These are phyloP conservation scores for Aphodius granarius DNA, from an alignment of 2,888 invertebrate genomes.

Conservation along the genomic window DNA sequence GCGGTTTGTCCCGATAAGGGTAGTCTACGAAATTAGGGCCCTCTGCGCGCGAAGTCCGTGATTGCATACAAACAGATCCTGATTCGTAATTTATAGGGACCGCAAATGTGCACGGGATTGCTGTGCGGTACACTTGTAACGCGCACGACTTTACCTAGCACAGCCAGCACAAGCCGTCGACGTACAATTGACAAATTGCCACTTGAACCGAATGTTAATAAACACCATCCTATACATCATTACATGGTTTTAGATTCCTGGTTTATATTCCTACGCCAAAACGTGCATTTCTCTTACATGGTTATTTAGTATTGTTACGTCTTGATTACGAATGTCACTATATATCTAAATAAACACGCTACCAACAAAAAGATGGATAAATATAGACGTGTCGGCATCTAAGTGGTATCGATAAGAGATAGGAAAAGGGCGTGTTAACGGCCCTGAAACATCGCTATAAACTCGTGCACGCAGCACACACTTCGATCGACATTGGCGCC, in stretches of 20 bases:
- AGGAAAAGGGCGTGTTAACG: background rate
- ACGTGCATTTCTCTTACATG: too few species aligned
- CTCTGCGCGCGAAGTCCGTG: background rate
- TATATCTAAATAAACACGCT: too few species aligned
- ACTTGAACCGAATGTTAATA: too few species aligned
- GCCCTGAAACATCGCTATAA: background rate
- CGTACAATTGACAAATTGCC: background rate
- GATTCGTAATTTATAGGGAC: constrained; percentile 12
- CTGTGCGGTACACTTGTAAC: background rate
- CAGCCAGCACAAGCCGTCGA: background rate
- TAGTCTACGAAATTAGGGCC: background rate
- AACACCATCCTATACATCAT: too few species aligned
- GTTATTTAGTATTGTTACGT: too few species aligned
- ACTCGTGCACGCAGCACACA: background rate
- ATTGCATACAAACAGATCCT: constrained; percentile 13
- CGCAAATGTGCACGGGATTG: background rate
- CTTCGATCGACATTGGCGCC: background rate
- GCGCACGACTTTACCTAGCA: background rate
- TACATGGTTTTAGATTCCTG: too few species aligned
- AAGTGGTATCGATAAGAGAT: background rate
- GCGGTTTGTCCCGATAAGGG: background rate
- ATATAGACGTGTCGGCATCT: too few species aligned
- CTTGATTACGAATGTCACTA: too few species aligned
- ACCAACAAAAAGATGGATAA: too few species aligned
- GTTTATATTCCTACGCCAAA: too few species aligned